These are phyloP conservation scores for Hyppa rectilinea DNA, from an alignment of 2,888 invertebrate genomes.

Conservation along the genomic window DNA sequence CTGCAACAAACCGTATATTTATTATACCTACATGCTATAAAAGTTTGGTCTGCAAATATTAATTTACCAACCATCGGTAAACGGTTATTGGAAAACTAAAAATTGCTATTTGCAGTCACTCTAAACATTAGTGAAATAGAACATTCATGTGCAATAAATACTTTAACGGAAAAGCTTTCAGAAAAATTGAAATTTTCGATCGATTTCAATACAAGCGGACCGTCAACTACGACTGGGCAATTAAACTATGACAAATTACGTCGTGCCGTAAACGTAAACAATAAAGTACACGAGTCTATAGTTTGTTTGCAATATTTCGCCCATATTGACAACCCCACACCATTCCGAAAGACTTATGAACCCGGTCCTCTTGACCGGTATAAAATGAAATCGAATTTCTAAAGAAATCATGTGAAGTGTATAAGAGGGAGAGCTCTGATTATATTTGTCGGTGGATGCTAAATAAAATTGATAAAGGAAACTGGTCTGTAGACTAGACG, in stretches of 20 bases:
- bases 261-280: conserved; percentile 51
- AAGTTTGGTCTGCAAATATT: conserved; percentile 1
- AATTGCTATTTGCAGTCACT: conserved; percentile 11
- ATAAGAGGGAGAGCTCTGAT: conserved; percentile 30
- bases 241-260: conserved; percentile 39
- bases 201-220: conserved; percentile 10
- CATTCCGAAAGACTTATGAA: conserved; percentile 65
- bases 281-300: conserved; percentile 59
- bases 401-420: conserved; percentile 30
- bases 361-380: conserved; percentile 43
- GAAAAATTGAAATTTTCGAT: conserved; percentile 46
- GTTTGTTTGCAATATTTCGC: conserved; percentile 65
- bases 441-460: conserved; percentile 41
- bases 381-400: conserved; percentile 48
- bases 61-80: neutral
- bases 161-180: conserved; percentile 50
- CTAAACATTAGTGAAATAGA: conserved; percentile 30
- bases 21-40: neutral
- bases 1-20: no score
- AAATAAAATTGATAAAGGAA: conserved; percentile 59
- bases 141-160: conserved; percentile 32
- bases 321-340: conserved; percentile 62
- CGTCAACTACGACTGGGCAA: conserved; percentile 6
- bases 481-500: conserved; percentile 51
- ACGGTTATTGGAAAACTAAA: conserved; percentile 26